A percentile compares a stretch with the other conserved stretches of the same genome.
phyloP scores from a whole-genome alignment of 2,797 vertebrate species.

The Labeo calbasu region DNA sequence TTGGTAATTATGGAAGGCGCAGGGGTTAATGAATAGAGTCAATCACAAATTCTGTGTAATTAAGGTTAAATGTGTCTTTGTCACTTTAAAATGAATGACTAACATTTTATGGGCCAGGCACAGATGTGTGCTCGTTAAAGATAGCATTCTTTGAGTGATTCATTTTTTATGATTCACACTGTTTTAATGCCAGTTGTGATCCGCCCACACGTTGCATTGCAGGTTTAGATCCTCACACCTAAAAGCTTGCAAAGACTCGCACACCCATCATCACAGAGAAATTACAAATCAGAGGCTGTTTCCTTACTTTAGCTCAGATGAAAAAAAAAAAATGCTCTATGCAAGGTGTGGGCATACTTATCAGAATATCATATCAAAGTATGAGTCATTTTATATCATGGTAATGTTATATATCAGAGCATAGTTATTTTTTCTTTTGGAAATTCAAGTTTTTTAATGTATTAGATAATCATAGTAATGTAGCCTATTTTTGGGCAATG shows the following conservation, averaged over 20 bases:
- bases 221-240: constrained; percentile 35
- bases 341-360: not conserved
- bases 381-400: not conserved
- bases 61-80: constrained; percentile 25
- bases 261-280: not conserved
- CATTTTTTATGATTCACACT: constrained; percentile 41
- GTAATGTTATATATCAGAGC: not conserved
- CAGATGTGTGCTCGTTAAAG: constrained; percentile 46
- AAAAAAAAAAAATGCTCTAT: not conserved
- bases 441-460: not conserved
- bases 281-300: constrained; percentile 10
- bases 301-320: not conserved
- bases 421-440: not conserved
- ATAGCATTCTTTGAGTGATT: constrained; percentile 36
- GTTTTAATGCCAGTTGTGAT: constrained; percentile 18
- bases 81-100: constrained; percentile 40
- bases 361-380: not conserved
- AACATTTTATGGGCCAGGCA: not conserved
- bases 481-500: not conserved
- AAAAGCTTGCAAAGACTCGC: constrained; percentile 4
- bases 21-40: constrained; percentile 11
- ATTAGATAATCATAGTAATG: not conserved
- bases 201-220: not conserved
- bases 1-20: not conserved
- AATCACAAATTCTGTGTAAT: not conserved